Percentiles rank a stretch among this genome's conserved stretches.
phyloP scores from a whole-genome alignment of 2,113 vertebrate genomes.

The Ptilonorhynchus violaceus region DNA sequence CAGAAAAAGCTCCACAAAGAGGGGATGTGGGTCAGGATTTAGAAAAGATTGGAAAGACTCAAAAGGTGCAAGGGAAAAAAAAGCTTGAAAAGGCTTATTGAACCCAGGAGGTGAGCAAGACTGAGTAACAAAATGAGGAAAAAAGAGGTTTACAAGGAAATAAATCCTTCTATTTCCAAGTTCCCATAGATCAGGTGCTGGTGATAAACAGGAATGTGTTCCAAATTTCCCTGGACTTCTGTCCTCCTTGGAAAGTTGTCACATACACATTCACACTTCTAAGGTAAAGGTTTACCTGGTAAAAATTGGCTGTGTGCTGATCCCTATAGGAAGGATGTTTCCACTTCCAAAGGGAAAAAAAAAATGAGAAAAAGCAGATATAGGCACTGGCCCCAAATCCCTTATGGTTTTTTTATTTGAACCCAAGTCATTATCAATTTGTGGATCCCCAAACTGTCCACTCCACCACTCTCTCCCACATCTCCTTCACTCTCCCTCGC shows the following conservation, averaged over 20 bases:
- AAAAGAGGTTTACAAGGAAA: background rate
- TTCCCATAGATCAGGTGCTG: background rate
- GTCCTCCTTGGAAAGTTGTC: background rate
- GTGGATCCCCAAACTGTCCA: background rate
- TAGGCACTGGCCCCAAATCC: background rate
- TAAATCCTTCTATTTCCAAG: background rate
- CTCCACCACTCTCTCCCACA: accelerated
- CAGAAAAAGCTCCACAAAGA: slow-evolving; percentile 7
- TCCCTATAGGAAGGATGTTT: background rate
- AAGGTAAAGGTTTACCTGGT: background rate
- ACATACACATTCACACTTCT: background rate
- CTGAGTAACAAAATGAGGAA: background rate
- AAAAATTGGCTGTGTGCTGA: background rate
- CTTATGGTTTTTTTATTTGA: background rate
- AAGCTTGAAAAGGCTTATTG: background rate
- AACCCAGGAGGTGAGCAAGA: background rate
- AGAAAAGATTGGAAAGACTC: background rate
- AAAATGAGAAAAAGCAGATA: background rate
- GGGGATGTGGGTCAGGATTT: background rate
- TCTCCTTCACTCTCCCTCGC: background rate
- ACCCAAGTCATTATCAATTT: background rate
- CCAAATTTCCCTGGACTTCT: background rate
- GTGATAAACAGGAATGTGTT: no score
- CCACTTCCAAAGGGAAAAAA: background rate
- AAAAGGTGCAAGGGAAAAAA: background rate